These are phyloP conservation scores for Ligdia adustata DNA, from an alignment of 2,888 invertebrate species.

Conservation along the genomic window DNA sequence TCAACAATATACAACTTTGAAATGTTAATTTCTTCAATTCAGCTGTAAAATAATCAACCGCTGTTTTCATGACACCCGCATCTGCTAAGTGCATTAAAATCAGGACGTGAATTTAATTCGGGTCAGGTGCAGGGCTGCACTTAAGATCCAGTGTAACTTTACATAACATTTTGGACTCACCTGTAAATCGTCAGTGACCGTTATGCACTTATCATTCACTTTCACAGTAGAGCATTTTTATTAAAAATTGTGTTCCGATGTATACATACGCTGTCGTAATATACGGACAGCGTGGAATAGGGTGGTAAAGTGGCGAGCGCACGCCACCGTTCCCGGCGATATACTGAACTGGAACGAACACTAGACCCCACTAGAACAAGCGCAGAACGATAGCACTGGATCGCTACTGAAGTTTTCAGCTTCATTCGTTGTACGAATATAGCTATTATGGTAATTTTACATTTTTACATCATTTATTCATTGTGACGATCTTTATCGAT, in stretches of 20 bases:
- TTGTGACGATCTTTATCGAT: background rate
- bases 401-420: background rate
- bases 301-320: background rate
- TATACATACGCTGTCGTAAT: slow-evolving; percentile 14
- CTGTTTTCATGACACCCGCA: slow-evolving; percentile 10
- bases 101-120: slow-evolving; percentile 9
- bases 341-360: background rate
- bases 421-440: background rate
- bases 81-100: slow-evolving; percentile 15
- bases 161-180: slow-evolving; percentile 49
- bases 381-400: slow-evolving; percentile 1
- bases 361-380: slow-evolving; percentile 14
- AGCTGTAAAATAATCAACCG: slow-evolving; percentile 10
- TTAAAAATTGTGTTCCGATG: slow-evolving; percentile 3
- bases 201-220: slow-evolving; percentile 42
- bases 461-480: slow-evolving; percentile 5
- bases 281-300: background rate
- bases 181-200: slow-evolving; percentile 35
- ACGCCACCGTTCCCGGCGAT: slow-evolving; percentile 26
- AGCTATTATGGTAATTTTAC: background rate
- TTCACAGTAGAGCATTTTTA: slow-evolving; percentile 22
- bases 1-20: slow-evolving; percentile 15
- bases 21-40: slow-evolving; percentile 9
- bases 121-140: slow-evolving; percentile 19
- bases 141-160: slow-evolving; percentile 29